Evolutionary conservation across 2,888 invertebrate species (phyloP).

Genomic region (Callinectes sapidus): DNA sequence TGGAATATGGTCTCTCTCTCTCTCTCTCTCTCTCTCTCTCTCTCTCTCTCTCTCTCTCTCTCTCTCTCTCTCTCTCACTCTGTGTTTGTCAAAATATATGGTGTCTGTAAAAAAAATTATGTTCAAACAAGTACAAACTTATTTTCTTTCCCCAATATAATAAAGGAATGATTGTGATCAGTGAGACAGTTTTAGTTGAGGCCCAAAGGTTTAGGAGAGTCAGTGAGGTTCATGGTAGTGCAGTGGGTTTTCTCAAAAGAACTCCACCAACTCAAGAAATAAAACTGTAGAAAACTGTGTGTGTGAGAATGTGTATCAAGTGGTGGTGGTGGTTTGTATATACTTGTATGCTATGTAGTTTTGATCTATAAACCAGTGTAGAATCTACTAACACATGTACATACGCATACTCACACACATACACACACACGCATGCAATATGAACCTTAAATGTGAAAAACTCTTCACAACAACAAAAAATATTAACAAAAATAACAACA

Average conservation of each 20-base stretch:
- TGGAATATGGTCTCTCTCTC: neutral
- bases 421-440: neutral
- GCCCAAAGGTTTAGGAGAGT: neutral
- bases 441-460: neutral
- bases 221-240: neutral
- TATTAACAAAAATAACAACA: neutral
- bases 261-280: neutral
- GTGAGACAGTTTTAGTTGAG: neutral
- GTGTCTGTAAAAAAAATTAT: neutral
- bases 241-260: neutral
- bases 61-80: neutral
- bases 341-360: neutral
- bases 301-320: neutral
- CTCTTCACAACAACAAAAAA: neutral
- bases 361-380: neutral
- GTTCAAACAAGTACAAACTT: neutral
- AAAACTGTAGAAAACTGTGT: neutral
- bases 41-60: neutral
- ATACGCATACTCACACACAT: neutral
- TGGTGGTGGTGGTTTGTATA: neutral
- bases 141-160: neutral
- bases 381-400: neutral
- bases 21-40: neutral
- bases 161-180: neutral
- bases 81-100: neutral